phyloP scores from a whole-genome alignment of 2,888 invertebrate genomes.

The Formica aserva region DNA sequence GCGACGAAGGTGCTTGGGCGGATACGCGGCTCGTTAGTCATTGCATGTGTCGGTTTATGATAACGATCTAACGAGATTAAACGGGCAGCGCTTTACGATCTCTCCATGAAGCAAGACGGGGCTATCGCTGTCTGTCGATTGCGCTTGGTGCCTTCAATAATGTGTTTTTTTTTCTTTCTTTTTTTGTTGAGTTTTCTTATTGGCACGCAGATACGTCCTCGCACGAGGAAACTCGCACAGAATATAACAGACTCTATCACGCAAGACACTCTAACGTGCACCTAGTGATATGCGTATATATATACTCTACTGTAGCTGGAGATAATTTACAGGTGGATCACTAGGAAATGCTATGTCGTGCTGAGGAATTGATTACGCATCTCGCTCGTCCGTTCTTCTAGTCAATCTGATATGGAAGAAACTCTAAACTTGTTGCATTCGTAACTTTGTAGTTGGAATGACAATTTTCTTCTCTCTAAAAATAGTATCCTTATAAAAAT shows the following conservation, averaged over 20 bases:
- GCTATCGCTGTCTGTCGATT: constrained; percentile 27
- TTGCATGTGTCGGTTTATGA: constrained; percentile 54
- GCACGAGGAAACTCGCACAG: constrained; percentile 40
- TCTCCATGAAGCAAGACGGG: background rate
- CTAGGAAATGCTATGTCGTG: constrained; percentile 33
- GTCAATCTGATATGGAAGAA: constrained; percentile 4
- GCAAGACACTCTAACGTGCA: constrained; percentile 29
- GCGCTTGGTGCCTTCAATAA: constrained; percentile 23
- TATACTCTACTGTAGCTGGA: constrained; percentile 30
- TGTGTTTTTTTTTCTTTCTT: background rate
- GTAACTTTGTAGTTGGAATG: constrained; percentile 37
- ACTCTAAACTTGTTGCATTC: constrained; percentile 37
- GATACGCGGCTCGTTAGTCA: constrained; percentile 52
- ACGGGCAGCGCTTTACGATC: constrained; percentile 36
- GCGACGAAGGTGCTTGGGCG: constrained; percentile 42
- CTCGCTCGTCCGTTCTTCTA: constrained; percentile 30
- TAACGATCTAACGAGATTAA: constrained; percentile 50
- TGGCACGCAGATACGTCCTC: constrained; percentile 37
- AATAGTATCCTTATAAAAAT: constrained; percentile 7
- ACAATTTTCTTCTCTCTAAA: constrained; percentile 33
- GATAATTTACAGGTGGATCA: constrained; percentile 45
- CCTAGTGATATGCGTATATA: constrained; percentile 14
- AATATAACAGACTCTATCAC: constrained; percentile 30
- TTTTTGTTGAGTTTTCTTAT: constrained; percentile 14
- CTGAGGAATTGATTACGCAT: constrained; percentile 25